Conservation (phyloP, 2,113 vertebrate genomes). For the Laticauda colubrina region DNA sequence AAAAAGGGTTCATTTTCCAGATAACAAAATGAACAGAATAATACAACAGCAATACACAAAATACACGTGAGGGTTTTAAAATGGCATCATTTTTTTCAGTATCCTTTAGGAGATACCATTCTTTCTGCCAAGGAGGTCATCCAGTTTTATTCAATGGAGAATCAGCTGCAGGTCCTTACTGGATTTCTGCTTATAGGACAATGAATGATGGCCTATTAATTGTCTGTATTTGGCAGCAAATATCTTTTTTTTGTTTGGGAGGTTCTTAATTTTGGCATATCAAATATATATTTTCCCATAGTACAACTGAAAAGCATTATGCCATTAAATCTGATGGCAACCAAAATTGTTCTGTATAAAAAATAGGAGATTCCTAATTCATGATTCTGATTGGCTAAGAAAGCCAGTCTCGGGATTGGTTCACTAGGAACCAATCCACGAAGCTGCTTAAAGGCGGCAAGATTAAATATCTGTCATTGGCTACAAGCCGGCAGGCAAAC, state of each 20-base stretch:
- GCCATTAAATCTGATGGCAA: not conserved
- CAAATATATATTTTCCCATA: conserved; percentile 64
- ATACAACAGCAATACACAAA: conserved; percentile 54
- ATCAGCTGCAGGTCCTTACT: conserved; percentile 71
- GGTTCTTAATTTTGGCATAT: conserved; percentile 70
- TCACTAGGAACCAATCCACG: too few relatives aligned
- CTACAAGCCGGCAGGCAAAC: too few relatives aligned
- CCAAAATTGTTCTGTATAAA: conserved; percentile 13
- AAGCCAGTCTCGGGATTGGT: too few relatives aligned
- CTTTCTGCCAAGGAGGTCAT: conserved; percentile 50
- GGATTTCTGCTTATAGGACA: conserved; percentile 62
- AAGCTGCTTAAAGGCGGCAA: too few relatives aligned
- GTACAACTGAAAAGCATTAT: conserved; percentile 45
- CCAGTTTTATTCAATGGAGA: conserved; percentile 65
- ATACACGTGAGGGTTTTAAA: conserved; percentile 56
- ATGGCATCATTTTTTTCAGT: conserved; percentile 46
- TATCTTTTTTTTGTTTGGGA: conserved; percentile 64
- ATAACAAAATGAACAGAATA: conserved; percentile 61
- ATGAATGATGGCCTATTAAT: conserved; percentile 70
- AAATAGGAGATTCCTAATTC: too few relatives aligned
- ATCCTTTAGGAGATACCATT: conserved; percentile 58
- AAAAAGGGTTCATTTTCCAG: conserved; percentile 66
- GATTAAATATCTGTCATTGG: too few relatives aligned
- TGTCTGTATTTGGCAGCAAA: conserved; percentile 73
- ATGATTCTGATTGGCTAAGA: too few relatives aligned